Percentiles rank a stretch among this genome's conserved stretches.
phyloP scores from a whole-genome alignment of 37 sponge, comb jelly and placozoan genomes.

The Tethya wilhelma region DNA sequence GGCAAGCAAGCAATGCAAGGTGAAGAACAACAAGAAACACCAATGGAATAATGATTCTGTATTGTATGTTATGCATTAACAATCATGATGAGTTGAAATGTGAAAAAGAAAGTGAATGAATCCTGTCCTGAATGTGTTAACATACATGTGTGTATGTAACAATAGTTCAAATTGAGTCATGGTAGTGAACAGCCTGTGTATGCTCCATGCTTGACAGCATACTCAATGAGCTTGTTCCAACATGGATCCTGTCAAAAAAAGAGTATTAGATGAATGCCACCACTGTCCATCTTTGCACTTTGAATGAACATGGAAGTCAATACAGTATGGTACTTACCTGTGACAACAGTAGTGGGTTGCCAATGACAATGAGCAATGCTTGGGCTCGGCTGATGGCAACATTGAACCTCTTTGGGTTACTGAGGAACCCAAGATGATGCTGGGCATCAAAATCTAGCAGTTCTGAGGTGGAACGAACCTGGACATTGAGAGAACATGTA shows the following conservation, averaged over 20 bases:
- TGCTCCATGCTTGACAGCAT: constrained; percentile 41
- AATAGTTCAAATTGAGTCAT: too few species aligned
- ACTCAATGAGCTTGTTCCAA: constrained; percentile 68
- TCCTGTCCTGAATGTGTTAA: too few species aligned
- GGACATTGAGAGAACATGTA: not conserved
- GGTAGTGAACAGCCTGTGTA: constrained; percentile 66
- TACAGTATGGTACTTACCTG: constrained; percentile 18
- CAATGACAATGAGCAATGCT: constrained; percentile 71
- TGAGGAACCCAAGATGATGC: constrained; percentile 70
- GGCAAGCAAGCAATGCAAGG: too few species aligned
- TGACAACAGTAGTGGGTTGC: constrained; percentile 65
- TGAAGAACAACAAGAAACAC: too few species aligned
- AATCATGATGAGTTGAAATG: too few species aligned
- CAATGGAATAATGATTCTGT: too few species aligned
- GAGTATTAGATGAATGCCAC: not conserved
- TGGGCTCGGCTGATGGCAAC: constrained; percentile 84
- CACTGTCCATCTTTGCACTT: not conserved
- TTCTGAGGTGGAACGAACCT: constrained; percentile 59
- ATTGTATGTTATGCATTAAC: too few species aligned
- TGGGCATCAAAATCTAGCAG: constrained; percentile 35
- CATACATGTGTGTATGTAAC: too few species aligned
- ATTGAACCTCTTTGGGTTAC: constrained; percentile 84
- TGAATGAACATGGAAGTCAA: not conserved
- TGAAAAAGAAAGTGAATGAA: too few species aligned
- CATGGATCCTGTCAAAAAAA: constrained; percentile 36